Evolutionary conservation across 2,113 vertebrate genomes (phyloP).

Genomic region (Accipiter cooperii): DNA sequence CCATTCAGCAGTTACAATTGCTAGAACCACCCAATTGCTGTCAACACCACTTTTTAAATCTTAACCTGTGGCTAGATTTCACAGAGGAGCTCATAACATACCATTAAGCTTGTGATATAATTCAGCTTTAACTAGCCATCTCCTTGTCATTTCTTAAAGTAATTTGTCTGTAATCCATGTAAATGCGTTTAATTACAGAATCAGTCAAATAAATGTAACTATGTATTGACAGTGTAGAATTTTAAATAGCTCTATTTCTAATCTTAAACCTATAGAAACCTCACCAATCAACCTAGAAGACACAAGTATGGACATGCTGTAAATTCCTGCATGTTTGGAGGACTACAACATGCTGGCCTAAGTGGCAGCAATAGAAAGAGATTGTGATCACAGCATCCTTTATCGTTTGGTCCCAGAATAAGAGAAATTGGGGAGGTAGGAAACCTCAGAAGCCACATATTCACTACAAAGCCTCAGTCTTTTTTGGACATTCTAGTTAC

Average conservation of each 20-base stretch:
- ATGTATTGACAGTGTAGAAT: not conserved
- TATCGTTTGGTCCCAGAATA: not conserved
- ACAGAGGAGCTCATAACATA: not conserved
- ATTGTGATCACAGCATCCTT: not conserved
- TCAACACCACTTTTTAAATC: not conserved
- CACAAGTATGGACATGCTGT: not conserved
- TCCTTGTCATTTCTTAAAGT: not conserved
- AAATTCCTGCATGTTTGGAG: not conserved
- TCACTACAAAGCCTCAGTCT: not conserved
- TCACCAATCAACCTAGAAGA: not conserved
- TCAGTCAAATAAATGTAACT: not conserved
- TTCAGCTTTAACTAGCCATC: not conserved
- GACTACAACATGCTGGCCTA: not conserved
- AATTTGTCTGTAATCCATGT: not conserved
- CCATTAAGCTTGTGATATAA: not conserved
- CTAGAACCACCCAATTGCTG: not conserved
- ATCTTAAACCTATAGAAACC: not conserved
- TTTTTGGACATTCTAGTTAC: not conserved
- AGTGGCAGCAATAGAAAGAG: not conserved
- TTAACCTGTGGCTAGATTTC: not conserved
- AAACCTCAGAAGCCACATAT: not conserved
- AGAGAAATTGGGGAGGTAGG: not conserved
- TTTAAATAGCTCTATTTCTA: not conserved
- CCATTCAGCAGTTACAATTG: not conserved
- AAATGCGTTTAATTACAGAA: constrained; percentile 27